Evolutionary conservation across 2,113 vertebrate species (phyloP).

Genomic region (Cyanistes caeruleus): DNA sequence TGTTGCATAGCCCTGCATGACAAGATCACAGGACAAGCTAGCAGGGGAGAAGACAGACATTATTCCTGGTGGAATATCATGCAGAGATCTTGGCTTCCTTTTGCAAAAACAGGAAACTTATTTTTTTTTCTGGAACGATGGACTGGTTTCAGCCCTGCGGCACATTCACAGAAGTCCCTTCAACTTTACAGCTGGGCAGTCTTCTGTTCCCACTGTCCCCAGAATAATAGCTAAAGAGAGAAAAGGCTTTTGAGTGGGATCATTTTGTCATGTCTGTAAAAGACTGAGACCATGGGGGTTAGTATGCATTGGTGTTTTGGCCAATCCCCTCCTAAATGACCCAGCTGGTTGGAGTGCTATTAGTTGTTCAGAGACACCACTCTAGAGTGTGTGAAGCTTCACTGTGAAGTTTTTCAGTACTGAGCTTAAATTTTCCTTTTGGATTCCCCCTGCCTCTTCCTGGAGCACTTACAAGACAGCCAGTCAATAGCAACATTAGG

Average conservation of each 20-base stretch:
- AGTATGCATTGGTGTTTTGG: not conserved
- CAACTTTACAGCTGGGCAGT: not conserved
- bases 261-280: not conserved
- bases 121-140: not conserved
- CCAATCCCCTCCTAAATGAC: not conserved
- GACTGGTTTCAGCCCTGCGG: not conserved
- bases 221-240: not conserved
- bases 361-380: not conserved
- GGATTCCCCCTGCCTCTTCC: not conserved
- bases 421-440: not conserved
- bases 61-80: not conserved
- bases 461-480: not conserved
- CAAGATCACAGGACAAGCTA: not conserved
- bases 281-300: accelerated
- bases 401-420: not conserved
- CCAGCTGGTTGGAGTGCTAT: not conserved
- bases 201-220: not conserved
- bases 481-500: accelerated
- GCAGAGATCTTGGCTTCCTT: not conserved
- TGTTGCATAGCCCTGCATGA: not conserved
- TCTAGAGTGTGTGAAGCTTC: not conserved
- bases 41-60: not conserved
- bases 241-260: not conserved
- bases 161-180: not conserved
- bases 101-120: not conserved